Percentiles rank a stretch among this genome's conserved stretches.
These are phyloP conservation scores for Oryzias melastigma DNA, from an alignment of 2,113 vertebrate species.

Conservation along the genomic window DNA sequence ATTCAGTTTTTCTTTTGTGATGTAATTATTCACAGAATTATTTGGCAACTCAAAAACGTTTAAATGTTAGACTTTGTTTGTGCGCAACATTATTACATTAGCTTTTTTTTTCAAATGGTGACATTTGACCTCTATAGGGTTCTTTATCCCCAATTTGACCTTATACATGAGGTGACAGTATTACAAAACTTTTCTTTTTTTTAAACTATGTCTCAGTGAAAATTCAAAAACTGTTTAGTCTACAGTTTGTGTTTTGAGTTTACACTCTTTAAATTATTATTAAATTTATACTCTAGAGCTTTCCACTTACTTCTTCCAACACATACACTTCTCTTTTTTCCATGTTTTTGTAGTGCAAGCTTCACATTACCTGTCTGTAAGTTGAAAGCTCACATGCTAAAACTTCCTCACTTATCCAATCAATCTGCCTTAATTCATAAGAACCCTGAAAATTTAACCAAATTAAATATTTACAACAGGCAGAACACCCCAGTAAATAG, in stretches of 20 bases:
- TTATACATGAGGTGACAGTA: background rate
- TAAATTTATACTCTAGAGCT: conserved; percentile 11
- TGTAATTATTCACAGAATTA: conserved; percentile 40
- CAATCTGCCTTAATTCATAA: conserved; percentile 35
- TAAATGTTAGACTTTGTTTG: conserved; percentile 2
- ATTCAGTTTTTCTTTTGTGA: conserved; percentile 5
- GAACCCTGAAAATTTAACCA: conserved; percentile 45
- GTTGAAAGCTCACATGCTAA: conserved; percentile 22
- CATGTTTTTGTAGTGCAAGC: conserved; percentile 33
- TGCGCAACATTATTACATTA: background rate
- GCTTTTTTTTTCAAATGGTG: conserved; percentile 1
- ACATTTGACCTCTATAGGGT: conserved; percentile 29
- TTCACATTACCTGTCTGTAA: conserved; percentile 38
- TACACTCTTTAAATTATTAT: conserved; percentile 26
- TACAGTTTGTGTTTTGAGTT: conserved; percentile 29
- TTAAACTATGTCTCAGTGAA: background rate
- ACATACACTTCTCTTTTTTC: conserved; percentile 18
- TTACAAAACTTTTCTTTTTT: conserved; percentile 2
- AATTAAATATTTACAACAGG: conserved; percentile 62
- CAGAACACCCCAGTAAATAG: conserved; percentile 21
- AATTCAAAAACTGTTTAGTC: background rate
- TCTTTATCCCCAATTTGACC: conserved; percentile 33
- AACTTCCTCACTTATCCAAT: conserved; percentile 31
- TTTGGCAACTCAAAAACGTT: too few species aligned
- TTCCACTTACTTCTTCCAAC: conserved; percentile 14